Evolutionary conservation across 2,888 invertebrate species (phyloP), one percentile per base, ranked within the genome.

Genomic region (Chaitophorus viminalis): DNA sequence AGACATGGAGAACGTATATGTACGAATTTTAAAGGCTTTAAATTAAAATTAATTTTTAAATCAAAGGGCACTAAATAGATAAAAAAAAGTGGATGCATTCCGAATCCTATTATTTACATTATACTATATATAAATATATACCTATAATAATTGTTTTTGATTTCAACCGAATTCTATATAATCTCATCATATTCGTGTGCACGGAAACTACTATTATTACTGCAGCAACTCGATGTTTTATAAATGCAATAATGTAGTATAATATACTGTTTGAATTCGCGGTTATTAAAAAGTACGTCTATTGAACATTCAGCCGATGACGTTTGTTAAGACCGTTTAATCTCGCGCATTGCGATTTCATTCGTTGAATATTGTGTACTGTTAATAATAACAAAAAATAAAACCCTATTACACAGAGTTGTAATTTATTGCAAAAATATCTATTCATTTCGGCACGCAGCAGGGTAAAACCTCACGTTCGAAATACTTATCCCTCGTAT

Each of bases 221-320:
- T 11, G 60, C 25, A 60, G 21, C 5, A 60, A 0, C 0, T 25
- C 60, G 60, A 25, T 25, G n/a, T n/a, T n/a, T n/a, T n/a, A n/a
- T n/a, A n/a, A n/a, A n/a, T n/a, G n/a, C n/a, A n/a, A n/a, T n/a
- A n/a, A 60, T 60, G 21, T 21, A 0, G 25, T 60, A 68, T 11
- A 1, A 29, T 11, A 31, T 31, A 77, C 25, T 14, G 31, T 52
- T 54, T 31, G 31, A 31, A 52, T 77, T 52, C 21, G 25, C 21
- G 25, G 52, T 31, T 54, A 54, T 77, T 77, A 54, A 76, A 76
- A 77, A 52, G 4, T 9, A 76, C 31, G 77, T 77, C 9, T 46
- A 18, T 18, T 52, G 29, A 31, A 21, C 31, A 31, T 68, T 68
- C 60, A 8, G 8, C 11, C 14, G 14, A 14, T 46, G 46, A 46